A percentile compares a stretch with the other conserved stretches of the same genome.
phyloP scores from a whole-genome alignment of 1,140 invertebrate species.

The Platyura marginata region DNA sequence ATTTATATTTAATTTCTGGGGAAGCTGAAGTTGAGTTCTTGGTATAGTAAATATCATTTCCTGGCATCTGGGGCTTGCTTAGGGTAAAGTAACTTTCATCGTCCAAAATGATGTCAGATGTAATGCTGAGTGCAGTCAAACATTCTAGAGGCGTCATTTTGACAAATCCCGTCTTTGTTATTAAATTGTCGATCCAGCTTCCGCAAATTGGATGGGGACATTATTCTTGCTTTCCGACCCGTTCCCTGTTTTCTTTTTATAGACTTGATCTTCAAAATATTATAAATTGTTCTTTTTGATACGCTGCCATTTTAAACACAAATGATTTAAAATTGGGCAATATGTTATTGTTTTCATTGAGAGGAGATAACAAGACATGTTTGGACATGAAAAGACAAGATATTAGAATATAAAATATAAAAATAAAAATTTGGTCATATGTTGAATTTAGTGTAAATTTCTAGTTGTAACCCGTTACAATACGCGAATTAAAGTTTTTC shows the following conservation, averaged over 20 bases:
- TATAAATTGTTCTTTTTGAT: not conserved
- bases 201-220: not conserved
- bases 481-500: too few species aligned
- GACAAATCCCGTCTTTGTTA: not conserved
- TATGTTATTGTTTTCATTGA: too few species aligned
- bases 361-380: too few species aligned
- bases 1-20: not conserved
- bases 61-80: not conserved
- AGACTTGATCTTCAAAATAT: not conserved
- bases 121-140: not conserved
- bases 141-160: not conserved
- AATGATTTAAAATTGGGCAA: too few species aligned
- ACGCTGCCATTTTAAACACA: constrained; percentile 26
- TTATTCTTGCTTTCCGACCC: not conserved
- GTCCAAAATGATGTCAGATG: not conserved
- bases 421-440: too few species aligned
- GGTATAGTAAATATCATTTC: not conserved
- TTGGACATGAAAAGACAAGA: too few species aligned
- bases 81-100: not conserved
- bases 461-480: too few species aligned
- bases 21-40: not conserved
- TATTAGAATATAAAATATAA: too few species aligned
- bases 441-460: too few species aligned
- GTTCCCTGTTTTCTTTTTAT: not conserved
- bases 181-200: not conserved